Evolutionary conservation across 2,888 invertebrate species (phyloP), one percentile per base, ranked within the genome.

Genomic region (Trimorus sp.): DNA sequence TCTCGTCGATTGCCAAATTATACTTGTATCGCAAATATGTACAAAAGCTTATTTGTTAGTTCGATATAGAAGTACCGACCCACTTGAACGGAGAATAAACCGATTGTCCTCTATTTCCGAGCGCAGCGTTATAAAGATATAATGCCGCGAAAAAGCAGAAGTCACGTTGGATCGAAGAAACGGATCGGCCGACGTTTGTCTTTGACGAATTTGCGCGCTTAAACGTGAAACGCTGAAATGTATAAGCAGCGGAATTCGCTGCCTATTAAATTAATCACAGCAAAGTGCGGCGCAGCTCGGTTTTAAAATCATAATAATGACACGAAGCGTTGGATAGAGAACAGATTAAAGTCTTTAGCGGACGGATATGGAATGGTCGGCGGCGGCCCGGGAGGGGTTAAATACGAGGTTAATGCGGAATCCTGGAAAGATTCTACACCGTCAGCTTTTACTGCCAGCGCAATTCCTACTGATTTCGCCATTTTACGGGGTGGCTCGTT

Each of bases 401-500:
- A 81, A 81, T 81, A 76, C 80, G 80, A 80, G 77, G 73, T 80
- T 79, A 77, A 77, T 76, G 70, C 63, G 73, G 65, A 83, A 73
- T 73, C 77, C 68, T 74, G 75, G 59, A 74, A 81, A 83, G 81
- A 83, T 84, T 84, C 79, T 83, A 84, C 83, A 79, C 81, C 76
- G 84, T 82, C 73, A 83, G 82, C 84, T 84, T 85, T 84, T 84
- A 85, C 84, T 83, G 80, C 82, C 76, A 71, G 70, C 54, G 82
- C 76, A 75, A 82, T 83, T 82, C 77, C 75, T 81, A 77, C 75
- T 81, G 83, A 79, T 83, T 80, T 75, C 83, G 54, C 66, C 62
- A 62, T 76, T 79, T 83, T 79, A 79, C 79, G 71, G 80, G 74
- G 68, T 71, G 59, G 80, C 78, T 83, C 80, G 83, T 78, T 83